phyloP scores from a whole-genome alignment of 2,113 vertebrate species.

The Pampusana beccarii region DNA sequence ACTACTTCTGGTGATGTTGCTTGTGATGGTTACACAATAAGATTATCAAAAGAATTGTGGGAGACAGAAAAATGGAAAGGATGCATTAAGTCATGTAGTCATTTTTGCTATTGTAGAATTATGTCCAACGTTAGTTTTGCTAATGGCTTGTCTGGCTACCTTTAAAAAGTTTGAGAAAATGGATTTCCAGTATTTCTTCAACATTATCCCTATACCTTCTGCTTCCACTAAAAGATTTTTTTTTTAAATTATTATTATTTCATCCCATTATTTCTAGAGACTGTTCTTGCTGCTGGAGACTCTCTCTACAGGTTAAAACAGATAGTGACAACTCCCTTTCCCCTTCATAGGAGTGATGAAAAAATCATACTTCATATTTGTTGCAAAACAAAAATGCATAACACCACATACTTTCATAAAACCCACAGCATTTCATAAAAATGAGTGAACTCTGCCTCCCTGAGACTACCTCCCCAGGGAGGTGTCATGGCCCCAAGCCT shows the following conservation, averaged over 20 bases:
- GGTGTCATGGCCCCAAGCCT: too few relatives aligned
- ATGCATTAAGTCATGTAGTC: conserved; percentile 31
- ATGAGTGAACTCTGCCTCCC: too few relatives aligned
- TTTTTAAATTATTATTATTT: not conserved
- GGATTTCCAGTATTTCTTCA: conserved; percentile 35
- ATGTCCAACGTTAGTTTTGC: conserved; percentile 25
- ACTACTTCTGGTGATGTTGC: conserved; percentile 47
- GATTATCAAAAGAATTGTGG: conserved; percentile 41
- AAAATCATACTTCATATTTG: not conserved
- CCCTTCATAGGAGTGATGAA: not conserved
- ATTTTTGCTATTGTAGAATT: conserved; percentile 24
- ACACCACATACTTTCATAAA: not conserved
- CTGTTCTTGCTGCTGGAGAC: not conserved
- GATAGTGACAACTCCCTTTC: not conserved
- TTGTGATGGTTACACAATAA: conserved; percentile 49
- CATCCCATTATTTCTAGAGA: not conserved
- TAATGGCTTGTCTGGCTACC: conserved; percentile 41
- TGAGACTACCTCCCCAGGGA: too few relatives aligned
- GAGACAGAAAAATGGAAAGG: conserved; percentile 48
- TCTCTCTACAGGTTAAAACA: not conserved
- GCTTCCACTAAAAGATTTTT: not conserved
- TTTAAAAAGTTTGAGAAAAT: conserved; percentile 40
- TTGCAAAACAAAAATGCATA: not conserved
- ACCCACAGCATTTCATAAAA: not conserved
- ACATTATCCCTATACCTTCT: not conserved